These are phyloP conservation scores for Quadriops clusia DNA, from an alignment of 2,888 invertebrate species.

Conservation along the genomic window DNA sequence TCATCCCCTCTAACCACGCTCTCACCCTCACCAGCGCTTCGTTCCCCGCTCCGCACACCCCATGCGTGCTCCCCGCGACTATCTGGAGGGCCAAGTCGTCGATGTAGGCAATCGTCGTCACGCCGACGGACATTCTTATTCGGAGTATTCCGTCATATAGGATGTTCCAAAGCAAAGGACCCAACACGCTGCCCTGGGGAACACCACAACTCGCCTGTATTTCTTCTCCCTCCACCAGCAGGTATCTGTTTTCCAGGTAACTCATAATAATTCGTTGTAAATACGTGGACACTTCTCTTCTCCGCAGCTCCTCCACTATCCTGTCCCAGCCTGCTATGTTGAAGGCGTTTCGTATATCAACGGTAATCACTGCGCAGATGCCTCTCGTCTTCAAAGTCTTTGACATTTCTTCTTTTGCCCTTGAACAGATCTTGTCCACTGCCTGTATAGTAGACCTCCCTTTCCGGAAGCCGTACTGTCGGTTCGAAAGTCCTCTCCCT, in stretches of 20 bases:
- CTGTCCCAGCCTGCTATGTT: neutral
- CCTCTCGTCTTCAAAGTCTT: neutral
- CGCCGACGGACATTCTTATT: neutral
- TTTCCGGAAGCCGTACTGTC: slow-evolving; percentile 19
- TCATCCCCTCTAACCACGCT: slow-evolving; percentile 35
- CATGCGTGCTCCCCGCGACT: too few species aligned
- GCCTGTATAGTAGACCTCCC: slow-evolving; percentile 15
- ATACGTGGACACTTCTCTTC: slow-evolving; percentile 1
- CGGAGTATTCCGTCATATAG: too few species aligned
- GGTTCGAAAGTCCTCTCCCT: slow-evolving; percentile 7
- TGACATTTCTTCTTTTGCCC: neutral
- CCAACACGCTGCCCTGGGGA: neutral
- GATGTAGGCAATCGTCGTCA: neutral
- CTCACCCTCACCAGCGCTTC: slow-evolving; percentile 25
- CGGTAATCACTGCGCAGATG: slow-evolving; percentile 2
- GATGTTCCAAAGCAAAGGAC: neutral
- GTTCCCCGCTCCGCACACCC: slow-evolving; percentile 13
- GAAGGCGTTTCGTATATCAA: slow-evolving; percentile 2
- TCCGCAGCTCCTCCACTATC: neutral
- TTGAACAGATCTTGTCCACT: too few species aligned
- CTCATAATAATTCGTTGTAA: neutral
- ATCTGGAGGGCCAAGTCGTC: slow-evolving; percentile 3
- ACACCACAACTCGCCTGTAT: neutral
- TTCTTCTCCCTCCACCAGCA: slow-evolving; percentile 1
- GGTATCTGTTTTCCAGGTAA: neutral